These are phyloP conservation scores for Drosophila truncata DNA, from an alignment of 1,140 invertebrate species.

Conservation along the genomic window DNA sequence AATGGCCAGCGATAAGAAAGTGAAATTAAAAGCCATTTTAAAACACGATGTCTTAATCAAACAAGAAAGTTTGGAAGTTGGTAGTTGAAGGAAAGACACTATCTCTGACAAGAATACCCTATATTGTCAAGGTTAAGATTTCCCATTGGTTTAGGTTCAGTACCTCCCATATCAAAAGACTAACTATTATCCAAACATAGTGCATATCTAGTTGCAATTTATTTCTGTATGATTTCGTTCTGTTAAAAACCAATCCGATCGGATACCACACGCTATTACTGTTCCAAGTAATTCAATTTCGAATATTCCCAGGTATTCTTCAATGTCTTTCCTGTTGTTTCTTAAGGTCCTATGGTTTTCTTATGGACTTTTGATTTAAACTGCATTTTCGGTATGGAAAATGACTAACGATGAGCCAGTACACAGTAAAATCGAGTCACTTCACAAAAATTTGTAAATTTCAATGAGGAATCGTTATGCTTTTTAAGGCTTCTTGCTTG, in stretches of 20 bases:
- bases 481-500: background rate
- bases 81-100: too few relatives aligned
- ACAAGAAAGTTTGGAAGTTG: background rate
- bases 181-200: too few relatives aligned
- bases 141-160: background rate
- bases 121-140: background rate
- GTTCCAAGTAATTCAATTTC: background rate
- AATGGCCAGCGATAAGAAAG: slow-evolving; percentile 21
- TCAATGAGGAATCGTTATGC: background rate
- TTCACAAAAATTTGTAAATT: background rate
- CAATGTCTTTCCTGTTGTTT: background rate
- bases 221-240: background rate
- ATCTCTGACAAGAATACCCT: too few relatives aligned
- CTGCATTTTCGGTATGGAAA: background rate
- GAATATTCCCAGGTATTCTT: background rate
- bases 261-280: background rate
- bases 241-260: background rate
- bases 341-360: background rate
- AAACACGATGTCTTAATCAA: slow-evolving; percentile 13
- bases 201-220: background rate
- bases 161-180: background rate
- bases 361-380: background rate
- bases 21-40: background rate
- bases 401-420: background rate
- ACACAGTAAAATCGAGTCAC: background rate